phyloP scores from a whole-genome alignment of 2,888 invertebrate species.

The Plusia festucae region DNA sequence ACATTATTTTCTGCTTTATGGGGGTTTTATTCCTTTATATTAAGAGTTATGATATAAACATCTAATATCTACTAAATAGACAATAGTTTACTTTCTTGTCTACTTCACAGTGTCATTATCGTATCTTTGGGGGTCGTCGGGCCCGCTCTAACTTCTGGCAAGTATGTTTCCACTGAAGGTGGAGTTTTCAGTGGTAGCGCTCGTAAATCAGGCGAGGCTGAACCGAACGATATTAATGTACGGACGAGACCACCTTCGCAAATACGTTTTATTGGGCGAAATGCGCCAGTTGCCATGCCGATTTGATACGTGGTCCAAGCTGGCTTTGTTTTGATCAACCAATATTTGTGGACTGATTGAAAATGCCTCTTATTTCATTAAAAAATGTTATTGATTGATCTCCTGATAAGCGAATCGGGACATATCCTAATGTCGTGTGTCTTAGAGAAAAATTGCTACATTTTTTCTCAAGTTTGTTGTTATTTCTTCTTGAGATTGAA shows the following conservation, averaged over 20 bases:
- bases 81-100: too few relatives aligned
- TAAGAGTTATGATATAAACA: too few relatives aligned
- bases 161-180: constrained; percentile 57
- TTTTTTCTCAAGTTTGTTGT: too few relatives aligned
- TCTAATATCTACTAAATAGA: too few relatives aligned
- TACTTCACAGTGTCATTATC: too few relatives aligned
- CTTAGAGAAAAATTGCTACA: too few relatives aligned
- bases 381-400: too few relatives aligned
- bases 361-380: too few relatives aligned
- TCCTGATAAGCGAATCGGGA: too few relatives aligned
- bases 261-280: constrained; percentile 64
- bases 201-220: constrained; percentile 66
- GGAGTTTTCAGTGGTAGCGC: constrained; percentile 64
- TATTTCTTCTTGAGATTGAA: too few relatives aligned
- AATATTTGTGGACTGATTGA: constrained; percentile 47
- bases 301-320: constrained; percentile 45
- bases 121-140: too few relatives aligned
- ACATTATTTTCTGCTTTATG: neutral
- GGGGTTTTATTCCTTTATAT: neutral
- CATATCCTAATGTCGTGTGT: too few relatives aligned
- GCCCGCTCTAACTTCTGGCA: constrained; percentile 11
- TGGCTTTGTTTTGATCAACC: constrained; percentile 45
- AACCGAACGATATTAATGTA: constrained; percentile 66
- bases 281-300: constrained; percentile 51
- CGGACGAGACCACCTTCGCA: constrained; percentile 62